Evolutionary conservation across 35 echinoderm and acorn worm species (phyloP), one percentile per base, ranked within the genome.

Genomic region (Acanthaster planci): DNA sequence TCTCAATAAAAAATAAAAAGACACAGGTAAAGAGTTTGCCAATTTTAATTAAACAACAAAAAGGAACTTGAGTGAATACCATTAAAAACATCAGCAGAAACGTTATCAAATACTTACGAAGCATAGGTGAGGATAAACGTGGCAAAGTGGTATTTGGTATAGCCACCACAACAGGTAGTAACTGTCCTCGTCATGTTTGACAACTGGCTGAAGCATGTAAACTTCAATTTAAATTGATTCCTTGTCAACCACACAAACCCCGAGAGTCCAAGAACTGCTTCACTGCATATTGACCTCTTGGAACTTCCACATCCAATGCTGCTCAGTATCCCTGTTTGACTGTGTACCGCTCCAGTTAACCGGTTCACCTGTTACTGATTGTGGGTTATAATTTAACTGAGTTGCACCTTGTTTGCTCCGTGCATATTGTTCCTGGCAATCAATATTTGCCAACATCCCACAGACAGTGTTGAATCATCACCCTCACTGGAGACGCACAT

Each of bases 121-220:
- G 88, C 88, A 30, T 83, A 93, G 53, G 91, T 93, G 44, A 93
- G 87, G 80, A 88, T 27, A 53, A 93, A 93, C 16, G 88, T 86
- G 15, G 64, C 39, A 34, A 40, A 51, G 10, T 87, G 91, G 44
- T 93, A 51, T 6, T 67, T 39, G 34, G 79, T 89, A 38, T 52
- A 89, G 77, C 38, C 35, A 30, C 60, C 30, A 83, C 80, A 75
- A 26, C 64, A 60, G 3, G 52, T 14, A 55, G 80, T 15, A 37
- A 51, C 59, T n/a, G 44, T 18, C 36, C 14, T 9, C 21, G 55
- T n/a, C 76, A 35, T 44, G 9, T 29, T 34, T 75, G 38, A 21
- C 14, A 19, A 37, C 50, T 42, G 22, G 51, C 80, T 36, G 1
- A 81, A 18, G 14, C 52, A 12, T 19, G 21, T n/a, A 35, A 83